Conservation (phyloP, 2,797 vertebrate genomes). For the Prunella strophiata region DNA sequence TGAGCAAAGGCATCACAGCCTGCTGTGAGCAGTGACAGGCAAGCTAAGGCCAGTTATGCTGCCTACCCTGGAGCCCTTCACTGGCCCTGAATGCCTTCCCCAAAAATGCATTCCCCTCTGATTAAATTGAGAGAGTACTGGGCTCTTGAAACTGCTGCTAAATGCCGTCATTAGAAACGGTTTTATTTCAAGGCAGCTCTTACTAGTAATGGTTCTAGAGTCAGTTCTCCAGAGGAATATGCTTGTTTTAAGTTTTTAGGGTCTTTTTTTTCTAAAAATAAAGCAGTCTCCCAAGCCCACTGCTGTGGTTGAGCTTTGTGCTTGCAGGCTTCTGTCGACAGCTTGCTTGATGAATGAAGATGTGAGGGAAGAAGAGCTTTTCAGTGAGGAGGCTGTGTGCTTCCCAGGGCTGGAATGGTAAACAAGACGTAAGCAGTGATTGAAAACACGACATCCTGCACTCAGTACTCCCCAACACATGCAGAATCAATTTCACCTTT, state of each 20-base stretch:
- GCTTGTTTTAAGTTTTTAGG: background rate
- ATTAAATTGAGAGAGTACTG: background rate
- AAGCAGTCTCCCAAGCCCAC: background rate
- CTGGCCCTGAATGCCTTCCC: background rate
- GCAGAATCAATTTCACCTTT: background rate
- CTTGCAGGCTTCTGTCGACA: slow-evolving; percentile 11
- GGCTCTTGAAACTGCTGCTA: background rate
- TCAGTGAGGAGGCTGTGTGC: background rate
- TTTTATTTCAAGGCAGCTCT: slow-evolving; percentile 31
- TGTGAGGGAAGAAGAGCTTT: slow-evolving; percentile 27
- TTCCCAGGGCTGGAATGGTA: background rate
- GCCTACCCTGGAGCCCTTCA: background rate
- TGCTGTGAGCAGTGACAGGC: background rate
- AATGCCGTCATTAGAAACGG: background rate
- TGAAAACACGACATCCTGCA: background rate
- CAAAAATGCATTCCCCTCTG: background rate
- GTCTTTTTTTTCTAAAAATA: slow-evolving; percentile 25
- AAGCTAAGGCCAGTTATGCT: background rate
- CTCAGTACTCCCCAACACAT: background rate
- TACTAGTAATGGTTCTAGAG: slow-evolving; percentile 7
- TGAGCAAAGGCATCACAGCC: slow-evolving; percentile 10
- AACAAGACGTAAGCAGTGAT: background rate
- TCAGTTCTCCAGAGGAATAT: slow-evolving; percentile 5
- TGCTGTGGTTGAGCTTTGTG: background rate
- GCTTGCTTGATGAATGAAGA: slow-evolving; percentile 50